Evolutionary conservation across 2,888 invertebrate species (phyloP).

Genomic region (Epinotia bilunana): DNA sequence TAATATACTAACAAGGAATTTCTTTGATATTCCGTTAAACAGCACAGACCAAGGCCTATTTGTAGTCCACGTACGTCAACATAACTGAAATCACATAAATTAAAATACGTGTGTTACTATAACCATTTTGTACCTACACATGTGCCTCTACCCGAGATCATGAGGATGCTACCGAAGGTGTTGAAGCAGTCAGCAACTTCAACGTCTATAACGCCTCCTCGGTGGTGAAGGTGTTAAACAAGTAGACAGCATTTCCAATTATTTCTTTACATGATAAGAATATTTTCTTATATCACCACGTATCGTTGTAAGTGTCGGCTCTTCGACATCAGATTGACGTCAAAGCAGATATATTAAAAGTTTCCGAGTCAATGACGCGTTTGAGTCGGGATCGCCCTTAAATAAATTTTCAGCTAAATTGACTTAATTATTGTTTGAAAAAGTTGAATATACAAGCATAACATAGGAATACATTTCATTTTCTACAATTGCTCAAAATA

Average conservation of each 20-base stretch:
- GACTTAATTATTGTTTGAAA: background rate
- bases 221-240: too few relatives aligned
- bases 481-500: background rate
- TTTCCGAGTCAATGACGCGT: constrained; percentile 66
- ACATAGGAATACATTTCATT: background rate
- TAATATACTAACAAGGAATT: too few relatives aligned
- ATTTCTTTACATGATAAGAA: background rate
- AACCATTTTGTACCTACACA: background rate
- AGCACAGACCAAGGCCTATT: background rate
- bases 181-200: background rate
- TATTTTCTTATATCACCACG: constrained; percentile 3
- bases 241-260: background rate
- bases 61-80: background rate
- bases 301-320: constrained; percentile 27
- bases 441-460: background rate
- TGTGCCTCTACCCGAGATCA: background rate
- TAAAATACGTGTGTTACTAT: background rate
- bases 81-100: background rate
- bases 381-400: constrained; percentile 43
- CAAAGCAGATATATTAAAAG: constrained; percentile 69
- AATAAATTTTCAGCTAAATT: constrained; percentile 16
- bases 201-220: background rate
- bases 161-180: background rate
- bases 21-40: background rate
- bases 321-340: constrained; percentile 56